Evolutionary conservation across 2,888 invertebrate genomes (phyloP), one percentile per base, ranked within the genome.

Genomic region (Lamellibrachia satsuma): DNA sequence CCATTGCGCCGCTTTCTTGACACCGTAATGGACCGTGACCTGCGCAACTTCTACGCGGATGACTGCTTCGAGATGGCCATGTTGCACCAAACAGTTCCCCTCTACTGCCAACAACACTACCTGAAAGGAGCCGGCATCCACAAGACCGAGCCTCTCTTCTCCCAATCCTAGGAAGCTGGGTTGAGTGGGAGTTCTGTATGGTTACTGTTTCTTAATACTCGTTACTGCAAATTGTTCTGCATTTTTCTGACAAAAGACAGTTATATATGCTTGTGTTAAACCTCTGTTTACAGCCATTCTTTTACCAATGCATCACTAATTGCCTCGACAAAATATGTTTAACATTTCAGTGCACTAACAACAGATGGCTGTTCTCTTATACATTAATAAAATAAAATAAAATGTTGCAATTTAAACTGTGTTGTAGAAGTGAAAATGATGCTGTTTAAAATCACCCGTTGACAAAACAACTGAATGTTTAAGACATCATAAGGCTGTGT

Each of bases 31-130:
- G 94, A 94, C 51, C 92, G 93, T 55, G 96, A 96, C 94, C 94
- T 96, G 39, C 94, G 96, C 9, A 93, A 95, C 60, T 95, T 94
- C 93, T 95, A 95, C 93, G 95, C 95, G 1, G 95, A 96, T 55
- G 94, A 95, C 52, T 97, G 97, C 94, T 94, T 97, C 93, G 93
- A 95, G 91, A 93, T 95, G 93, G 95, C 95, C 7, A 94, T 97
- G 93, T 96, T 95, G 7, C 94, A 94, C 92, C 93, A 93, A 3
- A 93, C 91, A 8, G 91, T 95, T 52, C 96, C 96, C 0, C 90
- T 94, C n/a, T 93, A 93, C 15, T 96, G 96, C 93, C 90, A 94
- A 27, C 92, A 94, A 90, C 93, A 94, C 92, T 96, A 95, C 93
- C 93, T 96, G 22, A 22, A 3, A 1, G 75, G 75, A 75, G 6